Percentiles rank a stretch among this genome's conserved stretches.
These are phyloP conservation scores for Melipona bicolor DNA, from an alignment of 2,888 invertebrate species.

Conservation along the genomic window DNA sequence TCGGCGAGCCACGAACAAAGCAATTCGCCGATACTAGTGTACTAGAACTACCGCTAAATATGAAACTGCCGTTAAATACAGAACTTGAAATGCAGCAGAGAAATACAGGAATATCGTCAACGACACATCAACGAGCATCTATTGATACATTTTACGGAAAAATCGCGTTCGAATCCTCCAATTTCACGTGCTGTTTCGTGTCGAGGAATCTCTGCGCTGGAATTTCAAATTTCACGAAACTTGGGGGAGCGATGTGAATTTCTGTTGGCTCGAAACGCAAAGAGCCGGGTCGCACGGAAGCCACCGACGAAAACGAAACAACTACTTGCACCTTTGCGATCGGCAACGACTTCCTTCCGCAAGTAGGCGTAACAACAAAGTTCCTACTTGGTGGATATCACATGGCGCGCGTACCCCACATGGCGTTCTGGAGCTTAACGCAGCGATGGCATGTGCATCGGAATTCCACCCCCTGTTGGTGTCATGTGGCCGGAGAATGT, in stretches of 20 bases:
- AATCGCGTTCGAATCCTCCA: no score
- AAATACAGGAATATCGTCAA: no score
- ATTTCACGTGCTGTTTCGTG: no score
- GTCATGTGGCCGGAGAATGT: constrained; percentile 80
- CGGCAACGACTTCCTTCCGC: constrained; percentile 54
- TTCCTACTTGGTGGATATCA: constrained; percentile 51
- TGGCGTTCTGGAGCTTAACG: constrained; percentile 70
- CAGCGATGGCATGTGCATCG: constrained; percentile 79
- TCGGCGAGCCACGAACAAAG: constrained; percentile 1
- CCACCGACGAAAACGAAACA: constrained; percentile 27
- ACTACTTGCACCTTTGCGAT: constrained; percentile 28
- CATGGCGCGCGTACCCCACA: constrained; percentile 72
- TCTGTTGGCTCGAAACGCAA: no score
- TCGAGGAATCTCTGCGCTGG: no score
- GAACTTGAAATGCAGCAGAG: no score
- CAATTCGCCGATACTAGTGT: background rate
- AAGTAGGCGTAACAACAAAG: constrained; percentile 13
- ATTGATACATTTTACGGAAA: no score
- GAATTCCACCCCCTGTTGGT: constrained; percentile 76
- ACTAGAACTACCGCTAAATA: no score
- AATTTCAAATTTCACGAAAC: no score
- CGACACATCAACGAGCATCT: no score
- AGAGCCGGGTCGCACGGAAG: background rate
- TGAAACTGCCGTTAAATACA: no score
- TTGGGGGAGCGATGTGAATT: no score